Evolutionary conservation across 1,140 invertebrate genomes (phyloP), one percentile per base, ranked within the genome.

Genomic region (Brachionus koreanus): DNA sequence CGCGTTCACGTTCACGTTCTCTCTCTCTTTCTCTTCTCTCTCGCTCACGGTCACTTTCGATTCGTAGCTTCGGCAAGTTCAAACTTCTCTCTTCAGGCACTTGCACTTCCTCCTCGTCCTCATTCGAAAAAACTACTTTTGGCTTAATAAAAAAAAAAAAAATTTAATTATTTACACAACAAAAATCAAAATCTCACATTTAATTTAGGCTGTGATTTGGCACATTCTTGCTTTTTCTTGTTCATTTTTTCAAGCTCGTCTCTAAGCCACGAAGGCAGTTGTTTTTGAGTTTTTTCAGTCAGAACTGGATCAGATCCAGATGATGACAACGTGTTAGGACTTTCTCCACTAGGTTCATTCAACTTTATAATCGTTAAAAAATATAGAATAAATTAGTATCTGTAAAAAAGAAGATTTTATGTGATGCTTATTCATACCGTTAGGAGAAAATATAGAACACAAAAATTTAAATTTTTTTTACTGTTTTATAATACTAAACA

Each of bases 161-260:
- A 46, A 13, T 75, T 25, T 12, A 19, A 4, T 43, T 42, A 25
- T 12, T 5, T 42, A 6, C 7, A 6, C 2, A 42, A 42, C 3
- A 25, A 46, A 42, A 23, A 25, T 42, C 39, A 75, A 46, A 25
- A 46, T 57, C n/a, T 65, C 35, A 79, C 76, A 19, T 79, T 61
- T n/a, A 79, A 23, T 61, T 65, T 79, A 3, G 49, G 33, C 35
- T 65, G 37, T 0, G 6, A n/a, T 29, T 57, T 65, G n/a, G 49
- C n/a, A 10, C 19, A 61, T 12, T 79, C 76, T 0, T 23, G 10
- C 43, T 79, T 79, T 57, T 79, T 65, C 23, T 79, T 79, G 33
- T 79, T 57, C 49, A 79, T 79, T 79, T 79, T 79, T 65, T 79
- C 76, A 12, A 79, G 33, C 7, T 79, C 76, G 16, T 79, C 76